Evolutionary conservation across 2,113 vertebrate genomes (phyloP), one percentile per base, ranked within the genome.

Genomic region (Alethe diademata): DNA sequence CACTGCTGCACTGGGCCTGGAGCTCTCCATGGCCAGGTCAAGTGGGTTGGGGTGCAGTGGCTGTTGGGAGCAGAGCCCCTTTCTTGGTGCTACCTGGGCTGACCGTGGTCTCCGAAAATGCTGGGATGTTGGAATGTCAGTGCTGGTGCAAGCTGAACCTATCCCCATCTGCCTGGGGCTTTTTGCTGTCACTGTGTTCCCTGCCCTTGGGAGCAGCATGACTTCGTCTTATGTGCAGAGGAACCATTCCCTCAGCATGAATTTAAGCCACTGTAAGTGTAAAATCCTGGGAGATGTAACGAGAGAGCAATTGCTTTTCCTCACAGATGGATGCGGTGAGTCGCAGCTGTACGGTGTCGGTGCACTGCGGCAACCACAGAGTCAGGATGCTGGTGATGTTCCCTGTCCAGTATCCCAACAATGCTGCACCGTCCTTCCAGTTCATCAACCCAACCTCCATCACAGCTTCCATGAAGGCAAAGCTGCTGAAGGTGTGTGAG

Each of bases 311-410:
- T 47, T 95, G 20, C 8, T 86, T 90, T 97, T 79, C 60, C 47
- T 82, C 48, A 78, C 94, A 99, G 99, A 99, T 99, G 99, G 99
- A 99, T 5, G 99, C 99, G 0, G 94, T 99, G 35, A 99, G 99
- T 88, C 98, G 99, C 47, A 99, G 98, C 97, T 99, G 99, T 45
- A 98, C 99, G 0, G 99, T 99, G 61, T 99, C 99, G 0, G 99
- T 99, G 56, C 99, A 99, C 94, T 99, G 99, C 1, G 98, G 99
- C 72, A 97, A 97, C 86, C 99, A 99, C 78, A 98, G 98, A 19
- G 99, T 99, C 70, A 98, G 99, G 78, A 98, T 99, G 98, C 98
- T 99, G 94, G 99, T 99, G 40, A 99, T 98, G 96, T 99, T 99
- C 87, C 99, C 99, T 0, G 98, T 98, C 2, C 99, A 99, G 96